A percentile compares a stretch with the other conserved stretches of the same genome.
Conservation (phyloP, 2,888 invertebrate genomes). For the Calameuta filiformis region DNA sequence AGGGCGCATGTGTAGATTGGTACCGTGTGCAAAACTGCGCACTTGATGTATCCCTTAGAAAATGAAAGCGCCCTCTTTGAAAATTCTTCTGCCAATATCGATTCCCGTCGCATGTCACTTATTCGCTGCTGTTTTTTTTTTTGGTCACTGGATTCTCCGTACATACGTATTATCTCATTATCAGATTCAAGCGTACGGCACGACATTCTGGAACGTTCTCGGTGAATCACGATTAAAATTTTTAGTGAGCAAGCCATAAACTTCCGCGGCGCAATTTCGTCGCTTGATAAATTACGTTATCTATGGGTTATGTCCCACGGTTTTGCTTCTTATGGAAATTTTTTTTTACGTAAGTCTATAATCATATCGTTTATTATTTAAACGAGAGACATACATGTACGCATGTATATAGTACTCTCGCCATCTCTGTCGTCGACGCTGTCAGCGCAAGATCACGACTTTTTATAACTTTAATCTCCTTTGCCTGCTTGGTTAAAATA, state of each 20-base stretch:
- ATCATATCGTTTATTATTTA: not conserved
- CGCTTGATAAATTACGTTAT: not conserved
- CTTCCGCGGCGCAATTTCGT: not conserved
- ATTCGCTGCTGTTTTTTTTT: too few relatives aligned
- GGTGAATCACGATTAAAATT: not conserved
- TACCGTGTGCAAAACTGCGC: constrained; percentile 26
- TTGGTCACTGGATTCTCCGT: not conserved
- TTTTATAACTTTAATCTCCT: not conserved
- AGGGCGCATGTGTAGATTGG: constrained; percentile 33
- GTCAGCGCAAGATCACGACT: not conserved
- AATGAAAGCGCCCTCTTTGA: not conserved
- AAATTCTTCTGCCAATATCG: not conserved
- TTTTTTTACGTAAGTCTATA: not conserved
- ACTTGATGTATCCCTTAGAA: not conserved
- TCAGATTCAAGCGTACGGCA: not conserved
- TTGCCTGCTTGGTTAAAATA: not conserved
- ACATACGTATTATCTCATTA: not conserved
- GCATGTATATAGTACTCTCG: not conserved
- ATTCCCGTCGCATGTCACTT: not conserved
- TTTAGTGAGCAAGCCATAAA: not conserved
- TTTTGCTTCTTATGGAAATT: too few relatives aligned
- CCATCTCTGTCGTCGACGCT: not conserved
- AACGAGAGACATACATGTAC: not conserved
- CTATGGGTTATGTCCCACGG: not conserved
- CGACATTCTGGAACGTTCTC: not conserved